Conservation (phyloP, 1,140 invertebrate species). For the Drosophila tsacasi region DNA sequence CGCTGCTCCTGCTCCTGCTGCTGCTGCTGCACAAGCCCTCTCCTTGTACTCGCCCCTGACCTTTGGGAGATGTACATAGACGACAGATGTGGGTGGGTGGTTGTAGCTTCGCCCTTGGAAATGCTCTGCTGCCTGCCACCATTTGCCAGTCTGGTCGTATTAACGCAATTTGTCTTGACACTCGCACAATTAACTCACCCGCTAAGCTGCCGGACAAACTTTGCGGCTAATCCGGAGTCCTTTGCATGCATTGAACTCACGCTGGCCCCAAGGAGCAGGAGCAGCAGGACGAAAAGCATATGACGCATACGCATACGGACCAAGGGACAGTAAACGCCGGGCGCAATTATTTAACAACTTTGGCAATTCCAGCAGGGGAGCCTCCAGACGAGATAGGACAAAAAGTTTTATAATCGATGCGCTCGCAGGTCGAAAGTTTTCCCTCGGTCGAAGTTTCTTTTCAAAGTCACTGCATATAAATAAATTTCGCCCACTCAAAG, state of each 20-base stretch:
- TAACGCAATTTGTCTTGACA: slow-evolving; percentile 84
- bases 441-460: slow-evolving; percentile 72
- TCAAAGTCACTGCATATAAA: slow-evolving; percentile 83
- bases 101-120: slow-evolving; percentile 4
- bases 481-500: slow-evolving; percentile 59
- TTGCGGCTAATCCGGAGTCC: slow-evolving; percentile 64
- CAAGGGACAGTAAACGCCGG: slow-evolving; percentile 64
- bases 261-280: background rate
- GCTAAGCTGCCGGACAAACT: slow-evolving; percentile 71
- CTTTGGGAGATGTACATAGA: slow-evolving; percentile 54
- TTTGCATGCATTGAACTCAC: slow-evolving; percentile 45
- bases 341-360: slow-evolving; percentile 83
- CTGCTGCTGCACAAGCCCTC: slow-evolving; percentile 31
- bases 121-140: slow-evolving; percentile 29
- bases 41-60: slow-evolving; percentile 24
- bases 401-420: slow-evolving; percentile 82
- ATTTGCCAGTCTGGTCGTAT: slow-evolving; percentile 64
- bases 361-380: slow-evolving; percentile 58
- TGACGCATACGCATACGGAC: slow-evolving; percentile 64
- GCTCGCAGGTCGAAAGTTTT: slow-evolving; percentile 78
- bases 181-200: slow-evolving; percentile 84
- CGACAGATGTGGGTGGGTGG: slow-evolving; percentile 10
- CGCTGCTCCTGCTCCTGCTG: background rate
- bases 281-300: slow-evolving; percentile 39
- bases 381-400: slow-evolving; percentile 70